Conservation (phyloP, 2,113 vertebrate species). For the Lipotes vexillifer region DNA sequence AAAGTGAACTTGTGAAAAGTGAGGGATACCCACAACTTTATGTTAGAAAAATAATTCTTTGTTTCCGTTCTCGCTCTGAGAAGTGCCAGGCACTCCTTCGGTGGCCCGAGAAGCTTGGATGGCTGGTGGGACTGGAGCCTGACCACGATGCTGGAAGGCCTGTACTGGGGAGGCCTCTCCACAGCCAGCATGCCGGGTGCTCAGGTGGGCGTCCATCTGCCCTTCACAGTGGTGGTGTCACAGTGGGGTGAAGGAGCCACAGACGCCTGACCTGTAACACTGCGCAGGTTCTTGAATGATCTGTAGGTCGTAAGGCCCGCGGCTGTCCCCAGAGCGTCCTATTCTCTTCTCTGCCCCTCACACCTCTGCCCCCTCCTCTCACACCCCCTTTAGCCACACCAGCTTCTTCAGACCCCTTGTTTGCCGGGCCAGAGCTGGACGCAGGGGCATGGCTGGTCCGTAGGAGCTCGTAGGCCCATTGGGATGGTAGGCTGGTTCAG, state of each 20-base stretch:
- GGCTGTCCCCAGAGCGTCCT: neutral
- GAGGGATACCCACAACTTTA: neutral
- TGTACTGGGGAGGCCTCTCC: slow-evolving; percentile 58
- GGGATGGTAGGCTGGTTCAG: neutral
- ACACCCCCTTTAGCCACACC: rapidly evolving
- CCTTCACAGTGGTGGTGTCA: rapidly evolving
- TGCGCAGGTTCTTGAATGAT: rapidly evolving
- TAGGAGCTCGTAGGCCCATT: neutral
- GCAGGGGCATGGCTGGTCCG: rapidly evolving
- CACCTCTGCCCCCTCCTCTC: neutral
- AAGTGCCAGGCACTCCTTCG: slow-evolving; percentile 49
- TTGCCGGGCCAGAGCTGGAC: rapidly evolving
- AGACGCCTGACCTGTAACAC: neutral
- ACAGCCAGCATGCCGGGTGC: neutral
- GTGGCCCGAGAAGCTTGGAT: slow-evolving; percentile 58
- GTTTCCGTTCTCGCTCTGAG: slow-evolving; percentile 52
- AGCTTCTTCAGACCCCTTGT: rapidly evolving
- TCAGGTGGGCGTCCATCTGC: slow-evolving; percentile 16
- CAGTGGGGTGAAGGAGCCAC: neutral
- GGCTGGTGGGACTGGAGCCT: slow-evolving; percentile 84
- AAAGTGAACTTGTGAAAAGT: neutral
- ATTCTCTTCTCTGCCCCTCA: too few relatives aligned
- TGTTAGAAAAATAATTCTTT: neutral
- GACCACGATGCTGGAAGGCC: slow-evolving; percentile 69
- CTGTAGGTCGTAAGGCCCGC: rapidly evolving